Percentiles rank a stretch among this genome's conserved stretches.
Conservation (phyloP, 2,797 vertebrate genomes). For the Hipposideros larvatus region DNA sequence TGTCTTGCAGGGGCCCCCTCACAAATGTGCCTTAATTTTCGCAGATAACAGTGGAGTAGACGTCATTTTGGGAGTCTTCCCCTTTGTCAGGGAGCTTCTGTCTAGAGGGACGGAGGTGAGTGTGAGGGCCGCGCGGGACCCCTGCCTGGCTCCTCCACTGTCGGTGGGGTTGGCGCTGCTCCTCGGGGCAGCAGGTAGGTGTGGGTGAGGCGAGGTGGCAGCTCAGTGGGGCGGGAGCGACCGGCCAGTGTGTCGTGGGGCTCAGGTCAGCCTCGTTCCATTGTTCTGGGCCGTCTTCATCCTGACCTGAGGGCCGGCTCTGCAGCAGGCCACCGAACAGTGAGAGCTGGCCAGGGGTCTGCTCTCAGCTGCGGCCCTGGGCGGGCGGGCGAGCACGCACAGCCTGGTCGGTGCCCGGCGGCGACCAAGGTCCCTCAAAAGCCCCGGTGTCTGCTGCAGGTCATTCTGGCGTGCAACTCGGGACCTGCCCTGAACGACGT, state of each 20-base stretch:
- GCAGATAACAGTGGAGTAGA: conserved; percentile 99
- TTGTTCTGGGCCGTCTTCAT: neutral
- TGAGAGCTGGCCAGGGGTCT: neutral
- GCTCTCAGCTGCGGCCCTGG: neutral
- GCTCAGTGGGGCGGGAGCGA: neutral
- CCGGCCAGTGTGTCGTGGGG: neutral
- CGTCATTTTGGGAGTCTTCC: conserved; percentile 99
- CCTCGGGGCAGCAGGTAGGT: conserved; percentile 61
- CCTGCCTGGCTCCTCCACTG: conserved; percentile 19
- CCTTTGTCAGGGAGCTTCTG: conserved; percentile 99
- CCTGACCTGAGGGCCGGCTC: neutral
- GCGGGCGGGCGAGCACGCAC: neutral
- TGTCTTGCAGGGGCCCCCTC: conserved; percentile 98
- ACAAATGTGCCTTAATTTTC: conserved; percentile 99
- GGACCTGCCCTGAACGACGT: conserved; percentile 97
- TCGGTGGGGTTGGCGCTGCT: conserved; percentile 51
- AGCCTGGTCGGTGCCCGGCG: fast-evolving
- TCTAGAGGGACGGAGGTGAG: conserved; percentile 98
- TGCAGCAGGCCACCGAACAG: neutral
- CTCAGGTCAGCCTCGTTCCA: neutral
- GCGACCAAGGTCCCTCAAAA: neutral
- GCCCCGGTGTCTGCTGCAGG: conserved; percentile 86
- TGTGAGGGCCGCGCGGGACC: conserved; percentile 18
- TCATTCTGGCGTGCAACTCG: conserved; percentile 98
- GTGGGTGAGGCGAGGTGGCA: neutral